Evolutionary conservation across 2,797 vertebrate genomes (phyloP).

Genomic region (Odontamblyopus rebecca): DNA sequence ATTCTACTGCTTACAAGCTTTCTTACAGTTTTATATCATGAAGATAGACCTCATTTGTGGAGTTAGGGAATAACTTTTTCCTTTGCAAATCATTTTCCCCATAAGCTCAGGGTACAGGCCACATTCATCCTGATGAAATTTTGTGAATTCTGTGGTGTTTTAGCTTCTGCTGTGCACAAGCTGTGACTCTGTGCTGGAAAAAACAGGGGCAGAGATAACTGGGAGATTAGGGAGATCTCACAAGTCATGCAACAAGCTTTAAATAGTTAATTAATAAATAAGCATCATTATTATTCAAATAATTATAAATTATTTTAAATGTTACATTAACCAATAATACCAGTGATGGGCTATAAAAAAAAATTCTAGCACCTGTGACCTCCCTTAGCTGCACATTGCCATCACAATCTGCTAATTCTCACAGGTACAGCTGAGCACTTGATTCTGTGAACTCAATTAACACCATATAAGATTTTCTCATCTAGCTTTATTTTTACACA

Average conservation of each 20-base stretch:
- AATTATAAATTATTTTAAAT: background rate
- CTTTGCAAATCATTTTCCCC: too few relatives aligned
- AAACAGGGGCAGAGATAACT: too few relatives aligned
- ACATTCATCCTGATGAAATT: background rate
- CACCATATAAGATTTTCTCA: constrained; percentile 68
- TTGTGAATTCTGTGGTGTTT: background rate
- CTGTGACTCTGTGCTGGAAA: too few relatives aligned
- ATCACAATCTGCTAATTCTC: constrained; percentile 74
- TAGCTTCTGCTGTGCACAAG: too few relatives aligned
- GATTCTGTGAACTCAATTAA: constrained; percentile 83
- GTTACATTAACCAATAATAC: background rate
- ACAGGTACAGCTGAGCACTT: constrained; percentile 76
- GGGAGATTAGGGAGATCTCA: too few relatives aligned
- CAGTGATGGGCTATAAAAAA: too few relatives aligned
- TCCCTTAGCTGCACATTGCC: constrained; percentile 53
- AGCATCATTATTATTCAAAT: background rate
- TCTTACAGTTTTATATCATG: background rate
- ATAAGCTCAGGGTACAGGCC: background rate
- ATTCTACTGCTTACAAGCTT: background rate
- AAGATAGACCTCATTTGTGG: background rate
- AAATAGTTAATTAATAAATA: background rate
- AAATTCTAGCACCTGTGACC: constrained; percentile 46
- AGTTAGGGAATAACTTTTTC: too few relatives aligned
- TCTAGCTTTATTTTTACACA: constrained; percentile 77
- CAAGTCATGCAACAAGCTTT: too few relatives aligned